Percentiles rank a stretch among this genome's conserved stretches.
Evolutionary conservation across 2,797 vertebrate species (phyloP).

Genomic region (Varecia variegata): DNA sequence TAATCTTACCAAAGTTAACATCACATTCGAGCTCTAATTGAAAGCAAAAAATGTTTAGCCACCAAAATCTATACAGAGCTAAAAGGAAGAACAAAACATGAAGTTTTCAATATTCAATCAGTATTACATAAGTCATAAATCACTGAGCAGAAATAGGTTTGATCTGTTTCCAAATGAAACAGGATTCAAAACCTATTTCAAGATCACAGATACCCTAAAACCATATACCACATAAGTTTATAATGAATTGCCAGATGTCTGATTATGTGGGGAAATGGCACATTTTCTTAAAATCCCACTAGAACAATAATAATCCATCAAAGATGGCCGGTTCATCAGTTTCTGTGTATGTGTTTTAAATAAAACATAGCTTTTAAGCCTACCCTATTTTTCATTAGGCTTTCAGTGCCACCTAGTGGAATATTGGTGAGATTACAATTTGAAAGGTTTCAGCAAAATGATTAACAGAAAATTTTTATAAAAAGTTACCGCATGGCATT

Average conservation of each 20-base stretch:
- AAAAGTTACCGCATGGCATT: conserved; percentile 12
- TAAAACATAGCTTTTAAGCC: conserved; percentile 24
- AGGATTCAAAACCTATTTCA: conserved; percentile 41
- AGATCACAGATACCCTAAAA: conserved; percentile 52
- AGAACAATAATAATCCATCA: conserved; percentile 64
- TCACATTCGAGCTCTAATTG: conserved; percentile 4
- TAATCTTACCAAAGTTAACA: neutral
- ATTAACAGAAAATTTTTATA: neutral
- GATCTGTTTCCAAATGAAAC: conserved; percentile 53
- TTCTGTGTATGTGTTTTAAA: conserved; percentile 57
- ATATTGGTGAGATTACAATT: neutral
- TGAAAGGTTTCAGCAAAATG: neutral
- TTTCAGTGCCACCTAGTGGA: conserved; percentile 74
- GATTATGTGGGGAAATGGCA: conserved; percentile 40
- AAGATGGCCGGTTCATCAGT: conserved; percentile 25
- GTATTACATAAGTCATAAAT: conserved; percentile 55
- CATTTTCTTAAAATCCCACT: conserved; percentile 63
- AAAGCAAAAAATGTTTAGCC: conserved; percentile 39
- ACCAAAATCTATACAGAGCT: conserved; percentile 38
- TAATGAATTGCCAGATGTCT: conserved; percentile 66
- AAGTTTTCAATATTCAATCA: conserved; percentile 33
- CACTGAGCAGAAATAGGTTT: conserved; percentile 52
- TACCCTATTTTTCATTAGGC: neutral
- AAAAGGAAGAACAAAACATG: conserved; percentile 19
- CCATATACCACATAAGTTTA: conserved; percentile 35